Base-by-base conservation (phyloP, 1,140 invertebrate species). In the Plectrocnemia conspersa region DNA sequence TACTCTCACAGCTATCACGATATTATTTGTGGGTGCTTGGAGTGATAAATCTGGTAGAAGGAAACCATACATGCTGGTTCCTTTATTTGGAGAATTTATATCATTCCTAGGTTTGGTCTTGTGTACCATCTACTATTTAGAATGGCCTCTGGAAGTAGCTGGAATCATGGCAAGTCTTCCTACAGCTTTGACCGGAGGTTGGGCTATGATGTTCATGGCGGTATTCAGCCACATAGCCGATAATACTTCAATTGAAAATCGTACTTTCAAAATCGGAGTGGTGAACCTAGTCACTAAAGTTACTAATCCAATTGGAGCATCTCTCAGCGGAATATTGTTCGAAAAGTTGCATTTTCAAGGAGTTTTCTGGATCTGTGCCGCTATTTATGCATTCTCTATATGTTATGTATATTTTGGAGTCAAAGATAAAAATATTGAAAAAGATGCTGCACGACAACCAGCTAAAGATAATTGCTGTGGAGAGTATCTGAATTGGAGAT, bases 1-100 rank as follows among this genome's bases (percentile, higher is more conserved):
- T 0, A 72, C 77, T 3, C 76, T 84, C 45, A 80, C 81, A 0
- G 65, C 82, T 2, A 73, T 82, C 22, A 71, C 83, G 54, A 72
- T 82, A 9, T 65, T 83, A 35, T 78, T 84, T 68, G 68, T 84
- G 59, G 81, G 84, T 54, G 78, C 80, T 1, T 80, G 79, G 77
- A 81, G 81, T 56, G 82, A 83, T 64, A 73, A 77, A 27, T 78
- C 81, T 38, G 81, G 82, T 48, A 77, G 79, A 53, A 63, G 81
- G 29, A 86, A 86, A 68, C 75, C 83, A 16, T 81, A 78, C 49
- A 76, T 84, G 63, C 59, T 84, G 6, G 54, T 82, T 19, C 81
- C 82, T 1, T 73, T 83, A 22, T 52, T 78, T 4, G 82, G 82
- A 6, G 80, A 83, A 60, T 72, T 79, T 23, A 66, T 77, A 21